Evolutionary conservation across 2,888 invertebrate genomes (phyloP).

Genomic region (Heteropelma amictum): DNA sequence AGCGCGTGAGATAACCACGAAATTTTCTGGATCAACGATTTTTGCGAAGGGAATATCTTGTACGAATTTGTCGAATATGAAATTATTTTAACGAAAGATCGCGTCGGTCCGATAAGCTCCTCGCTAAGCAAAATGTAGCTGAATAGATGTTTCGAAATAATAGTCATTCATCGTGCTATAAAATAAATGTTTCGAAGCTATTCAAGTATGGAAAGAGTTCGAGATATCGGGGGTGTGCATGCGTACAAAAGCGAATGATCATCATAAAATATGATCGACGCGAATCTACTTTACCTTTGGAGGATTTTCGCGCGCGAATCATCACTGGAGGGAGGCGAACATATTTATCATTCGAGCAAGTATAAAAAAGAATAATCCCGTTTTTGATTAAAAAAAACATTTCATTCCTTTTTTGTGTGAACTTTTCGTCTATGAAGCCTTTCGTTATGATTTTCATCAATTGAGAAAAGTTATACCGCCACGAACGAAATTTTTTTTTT

Average conservation of each 20-base stretch:
- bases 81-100: conserved; percentile 19
- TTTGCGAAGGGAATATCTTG: not conserved
- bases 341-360: too few species aligned
- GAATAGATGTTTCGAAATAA: too few species aligned
- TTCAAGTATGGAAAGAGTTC: conserved; percentile 43
- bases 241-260: not conserved
- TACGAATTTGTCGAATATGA: not conserved
- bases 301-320: too few species aligned
- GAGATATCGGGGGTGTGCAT: not conserved
- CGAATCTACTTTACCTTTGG: too few species aligned
- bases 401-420: too few species aligned
- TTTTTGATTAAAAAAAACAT: too few species aligned
- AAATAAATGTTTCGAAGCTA: conserved; percentile 45
- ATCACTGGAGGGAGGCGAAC: too few species aligned
- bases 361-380: too few species aligned
- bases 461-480: not conserved
- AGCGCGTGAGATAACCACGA: not conserved
- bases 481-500: not conserved
- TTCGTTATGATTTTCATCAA: not conserved
- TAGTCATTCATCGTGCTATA: conserved; percentile 20
- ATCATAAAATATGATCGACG: not conserved
- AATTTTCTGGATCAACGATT: conserved; percentile 38
- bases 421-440: not conserved
- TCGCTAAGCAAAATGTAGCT: too few species aligned
- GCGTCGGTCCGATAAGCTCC: conserved; percentile 17